Evolutionary conservation across 2,888 invertebrate genomes (phyloP).

Genomic region (Leptinotarsa rubiginosa): DNA sequence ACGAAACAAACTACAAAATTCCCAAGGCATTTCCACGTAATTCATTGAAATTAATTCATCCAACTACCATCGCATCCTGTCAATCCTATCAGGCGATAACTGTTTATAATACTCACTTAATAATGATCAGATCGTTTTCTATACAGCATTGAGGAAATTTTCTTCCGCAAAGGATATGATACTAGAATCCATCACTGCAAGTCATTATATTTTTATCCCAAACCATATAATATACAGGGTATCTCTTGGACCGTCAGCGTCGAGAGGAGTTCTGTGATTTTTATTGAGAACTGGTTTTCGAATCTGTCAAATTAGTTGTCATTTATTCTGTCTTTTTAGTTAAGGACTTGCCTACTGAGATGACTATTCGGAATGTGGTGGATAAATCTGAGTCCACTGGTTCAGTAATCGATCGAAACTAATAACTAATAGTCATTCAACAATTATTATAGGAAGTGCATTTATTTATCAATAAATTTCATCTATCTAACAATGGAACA

Average conservation of each 20-base stretch:
- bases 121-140: conserved; percentile 34
- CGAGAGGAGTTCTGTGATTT: no score
- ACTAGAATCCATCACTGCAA: neutral
- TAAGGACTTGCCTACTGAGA: no score
- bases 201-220: neutral
- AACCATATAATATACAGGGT: neutral
- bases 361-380: no score
- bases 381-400: no score
- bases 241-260: neutral
- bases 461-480: no score
- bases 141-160: conserved; percentile 22
- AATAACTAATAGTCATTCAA: no score
- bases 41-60: conserved; percentile 48
- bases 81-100: conserved; percentile 40
- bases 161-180: conserved; percentile 7
- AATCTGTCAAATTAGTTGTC: no score
- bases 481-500: no score
- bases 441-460: no score
- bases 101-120: conserved; percentile 36
- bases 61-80: conserved; percentile 47
- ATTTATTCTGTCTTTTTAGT: no score
- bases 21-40: conserved; percentile 31
- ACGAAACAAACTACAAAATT: conserved; percentile 7
- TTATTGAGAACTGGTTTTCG: no score
- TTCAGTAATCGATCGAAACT: no score